Conservation (phyloP, 2,888 invertebrate species). For the Phengaris alcon region DNA sequence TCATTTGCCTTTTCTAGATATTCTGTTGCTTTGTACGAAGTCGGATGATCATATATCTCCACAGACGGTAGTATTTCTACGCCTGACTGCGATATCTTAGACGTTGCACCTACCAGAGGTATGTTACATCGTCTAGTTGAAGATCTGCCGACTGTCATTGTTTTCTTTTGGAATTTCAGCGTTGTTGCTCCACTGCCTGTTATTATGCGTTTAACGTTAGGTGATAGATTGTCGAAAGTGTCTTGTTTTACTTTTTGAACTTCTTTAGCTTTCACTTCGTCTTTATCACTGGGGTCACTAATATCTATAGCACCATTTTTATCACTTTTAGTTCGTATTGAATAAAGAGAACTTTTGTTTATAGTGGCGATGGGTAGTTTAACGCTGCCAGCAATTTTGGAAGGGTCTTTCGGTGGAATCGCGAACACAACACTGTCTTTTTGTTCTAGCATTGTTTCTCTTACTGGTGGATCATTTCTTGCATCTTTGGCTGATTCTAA, state of each 20-base stretch:
- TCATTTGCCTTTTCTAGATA: constrained; percentile 49
- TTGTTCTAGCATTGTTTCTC: constrained; percentile 46
- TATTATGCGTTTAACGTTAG: constrained; percentile 81
- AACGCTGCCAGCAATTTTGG: constrained; percentile 63
- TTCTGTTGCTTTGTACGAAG: constrained; percentile 50
- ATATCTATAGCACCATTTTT: constrained; percentile 54
- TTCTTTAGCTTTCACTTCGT: constrained; percentile 50
- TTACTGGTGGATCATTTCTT: constrained; percentile 70
- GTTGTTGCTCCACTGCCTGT: constrained; percentile 73
- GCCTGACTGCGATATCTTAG: constrained; percentile 74
- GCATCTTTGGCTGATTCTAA: constrained; percentile 73
- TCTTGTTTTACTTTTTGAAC: constrained; percentile 59
- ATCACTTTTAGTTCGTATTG: constrained; percentile 69
- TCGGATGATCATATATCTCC: constrained; percentile 71
- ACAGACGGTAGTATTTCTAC: constrained; percentile 69
- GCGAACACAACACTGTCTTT: constrained; percentile 43
- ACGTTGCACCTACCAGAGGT: constrained; percentile 73
- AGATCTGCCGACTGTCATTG: constrained; percentile 53
- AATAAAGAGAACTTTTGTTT: constrained; percentile 68
- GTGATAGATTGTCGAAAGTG: constrained; percentile 78
- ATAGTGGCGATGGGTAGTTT: constrained; percentile 65
- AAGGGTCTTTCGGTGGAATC: constrained; percentile 54
- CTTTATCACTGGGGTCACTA: constrained; percentile 56
- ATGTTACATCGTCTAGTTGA: constrained; percentile 68
- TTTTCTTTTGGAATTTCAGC: constrained; percentile 68